A percentile compares a stretch with the other conserved stretches of the same genome.
Conservation (phyloP, 2,797 vertebrate genomes). For the Acanthurus leucopareius region DNA sequence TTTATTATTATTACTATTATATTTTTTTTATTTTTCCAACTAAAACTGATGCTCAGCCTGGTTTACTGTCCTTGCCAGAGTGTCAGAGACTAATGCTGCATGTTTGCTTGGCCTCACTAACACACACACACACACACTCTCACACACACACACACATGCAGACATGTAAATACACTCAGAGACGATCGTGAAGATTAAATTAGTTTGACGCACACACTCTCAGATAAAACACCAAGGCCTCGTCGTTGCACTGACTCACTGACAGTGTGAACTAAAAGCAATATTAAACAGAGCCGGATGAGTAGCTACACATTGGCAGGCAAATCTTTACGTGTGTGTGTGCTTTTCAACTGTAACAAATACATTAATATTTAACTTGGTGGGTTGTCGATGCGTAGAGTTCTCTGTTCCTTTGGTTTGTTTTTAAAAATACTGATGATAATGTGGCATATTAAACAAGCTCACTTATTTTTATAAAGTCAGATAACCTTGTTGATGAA, state of each 20-base stretch:
- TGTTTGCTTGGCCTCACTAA: slow-evolving; percentile 75
- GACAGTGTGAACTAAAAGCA: slow-evolving; percentile 75
- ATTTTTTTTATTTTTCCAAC: not conserved
- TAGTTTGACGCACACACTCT: slow-evolving; percentile 22
- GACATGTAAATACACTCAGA: slow-evolving; percentile 31
- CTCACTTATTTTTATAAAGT: slow-evolving; percentile 86
- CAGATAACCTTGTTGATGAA: slow-evolving; percentile 64
- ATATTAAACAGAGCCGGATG: slow-evolving; percentile 71
- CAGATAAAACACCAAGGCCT: slow-evolving; percentile 40
- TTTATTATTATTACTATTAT: not conserved
- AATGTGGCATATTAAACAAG: slow-evolving; percentile 67
- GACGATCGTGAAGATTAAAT: not conserved
- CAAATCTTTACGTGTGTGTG: slow-evolving; percentile 21
- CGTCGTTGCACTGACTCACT: slow-evolving; percentile 55
- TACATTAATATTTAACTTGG: slow-evolving; percentile 58
- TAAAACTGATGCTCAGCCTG: slow-evolving; percentile 50
- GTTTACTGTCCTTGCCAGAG: slow-evolving; percentile 48
- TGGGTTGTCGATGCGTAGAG: slow-evolving; percentile 54
- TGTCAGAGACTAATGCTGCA: slow-evolving; percentile 77
- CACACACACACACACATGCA: slow-evolving; percentile 45
- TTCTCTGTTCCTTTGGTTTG: slow-evolving; percentile 51
- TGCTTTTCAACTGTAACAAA: slow-evolving; percentile 50
- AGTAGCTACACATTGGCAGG: slow-evolving; percentile 50
- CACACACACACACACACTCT: slow-evolving; percentile 41
- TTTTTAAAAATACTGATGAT: slow-evolving; percentile 60